Percentiles rank a stretch among this genome's conserved stretches.
phyloP scores from a whole-genome alignment of 2,797 vertebrate genomes.

The Coregonus suidteri region DNA sequence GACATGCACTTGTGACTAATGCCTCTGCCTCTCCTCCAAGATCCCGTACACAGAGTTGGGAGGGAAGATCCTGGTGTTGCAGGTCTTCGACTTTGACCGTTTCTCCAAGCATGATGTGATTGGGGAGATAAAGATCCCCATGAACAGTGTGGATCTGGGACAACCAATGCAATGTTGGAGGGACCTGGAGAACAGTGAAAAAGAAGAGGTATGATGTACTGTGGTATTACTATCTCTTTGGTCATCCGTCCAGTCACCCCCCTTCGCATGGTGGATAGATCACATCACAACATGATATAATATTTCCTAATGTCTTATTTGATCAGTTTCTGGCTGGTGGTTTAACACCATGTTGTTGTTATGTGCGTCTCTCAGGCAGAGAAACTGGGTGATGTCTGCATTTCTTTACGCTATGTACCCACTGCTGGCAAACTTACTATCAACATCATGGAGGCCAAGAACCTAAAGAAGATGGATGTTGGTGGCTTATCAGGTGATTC shows the following conservation, averaged over 20 bases:
- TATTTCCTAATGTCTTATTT: no score
- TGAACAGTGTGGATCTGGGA: constrained; percentile 84
- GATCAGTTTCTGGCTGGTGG: not conserved
- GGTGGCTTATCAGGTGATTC: constrained; percentile 86
- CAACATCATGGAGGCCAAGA: constrained; percentile 91
- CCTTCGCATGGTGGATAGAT: no score
- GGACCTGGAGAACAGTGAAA: constrained; percentile 82
- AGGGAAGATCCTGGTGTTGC: constrained; percentile 86
- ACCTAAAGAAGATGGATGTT: constrained; percentile 94
- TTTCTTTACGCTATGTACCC: constrained; percentile 88
- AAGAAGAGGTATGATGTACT: constrained; percentile 79
- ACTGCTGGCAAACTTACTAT: constrained; percentile 91
- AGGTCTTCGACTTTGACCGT: constrained; percentile 90
- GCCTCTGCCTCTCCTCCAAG: constrained; percentile 55
- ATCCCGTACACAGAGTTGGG: constrained; percentile 89
- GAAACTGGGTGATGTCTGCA: constrained; percentile 88
- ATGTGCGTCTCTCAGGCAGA: constrained; percentile 72
- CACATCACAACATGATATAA: no score
- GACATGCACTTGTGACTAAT: not conserved
- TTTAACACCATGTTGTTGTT: not conserved
- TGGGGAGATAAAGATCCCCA: constrained; percentile 87
- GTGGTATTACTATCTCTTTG: not conserved
- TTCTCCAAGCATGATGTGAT: constrained; percentile 92
- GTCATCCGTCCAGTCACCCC: not conserved
- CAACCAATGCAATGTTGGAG: constrained; percentile 83